Conservation (phyloP, 2,113 vertebrate genomes). For the Scomber scombrus region DNA sequence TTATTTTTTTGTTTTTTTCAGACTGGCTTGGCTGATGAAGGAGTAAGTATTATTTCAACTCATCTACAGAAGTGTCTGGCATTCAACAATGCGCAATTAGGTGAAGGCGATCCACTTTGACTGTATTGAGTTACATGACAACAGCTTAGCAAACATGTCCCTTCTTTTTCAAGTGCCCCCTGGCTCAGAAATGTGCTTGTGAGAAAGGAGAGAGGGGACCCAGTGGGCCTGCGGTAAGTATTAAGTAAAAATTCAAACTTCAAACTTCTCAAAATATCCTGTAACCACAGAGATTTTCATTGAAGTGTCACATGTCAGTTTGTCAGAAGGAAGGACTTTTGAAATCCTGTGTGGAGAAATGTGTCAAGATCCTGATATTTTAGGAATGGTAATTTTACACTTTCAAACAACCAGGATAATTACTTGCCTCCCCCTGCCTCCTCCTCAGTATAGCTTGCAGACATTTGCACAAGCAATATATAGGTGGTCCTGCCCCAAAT, state of each 20-base stretch:
- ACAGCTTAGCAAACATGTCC: constrained; percentile 40
- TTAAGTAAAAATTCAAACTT: background rate
- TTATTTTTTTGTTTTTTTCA: constrained; percentile 80
- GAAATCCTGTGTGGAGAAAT: constrained; percentile 21
- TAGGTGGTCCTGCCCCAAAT: constrained; percentile 47
- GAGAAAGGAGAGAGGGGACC: constrained; percentile 91
- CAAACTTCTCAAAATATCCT: constrained; percentile 28
- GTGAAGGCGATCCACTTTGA: background rate
- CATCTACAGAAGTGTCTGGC: background rate
- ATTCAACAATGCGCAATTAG: constrained; percentile 22
- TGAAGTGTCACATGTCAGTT: constrained; percentile 28
- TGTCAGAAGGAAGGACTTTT: constrained; percentile 9
- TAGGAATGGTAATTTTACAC: constrained; percentile 37
- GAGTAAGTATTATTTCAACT: constrained; percentile 80
- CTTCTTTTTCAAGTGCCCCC: constrained; percentile 86
- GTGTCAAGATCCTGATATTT: constrained; percentile 33
- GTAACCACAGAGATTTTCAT: constrained; percentile 24
- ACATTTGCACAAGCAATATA: constrained; percentile 34
- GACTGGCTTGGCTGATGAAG: constrained; percentile 88
- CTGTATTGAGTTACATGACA: constrained; percentile 2
- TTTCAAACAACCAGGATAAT: constrained; percentile 68
- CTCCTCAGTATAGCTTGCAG: constrained; percentile 16
- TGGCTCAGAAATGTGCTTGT: constrained; percentile 87
- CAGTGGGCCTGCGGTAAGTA: constrained; percentile 89
- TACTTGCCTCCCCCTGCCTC: constrained; percentile 10